Conservation (phyloP, 2,113 vertebrate genomes). For the Miniopterus natalensis region DNA sequence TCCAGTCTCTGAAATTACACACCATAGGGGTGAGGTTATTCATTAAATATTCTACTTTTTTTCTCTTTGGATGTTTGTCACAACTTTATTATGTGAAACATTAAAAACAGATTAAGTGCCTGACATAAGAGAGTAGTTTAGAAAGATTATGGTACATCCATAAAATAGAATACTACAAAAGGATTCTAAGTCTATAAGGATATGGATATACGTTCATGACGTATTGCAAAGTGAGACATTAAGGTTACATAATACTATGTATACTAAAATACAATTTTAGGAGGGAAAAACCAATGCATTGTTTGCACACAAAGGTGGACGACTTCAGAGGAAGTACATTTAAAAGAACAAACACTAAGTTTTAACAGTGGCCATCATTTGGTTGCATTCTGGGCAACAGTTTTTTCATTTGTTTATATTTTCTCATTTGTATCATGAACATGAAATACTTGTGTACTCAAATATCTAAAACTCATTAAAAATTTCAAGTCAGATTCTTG, state of each 20-base stretch:
- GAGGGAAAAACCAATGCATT: neutral
- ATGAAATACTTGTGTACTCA: neutral
- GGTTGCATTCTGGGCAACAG: neutral
- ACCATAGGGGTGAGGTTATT: neutral
- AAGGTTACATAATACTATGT: neutral
- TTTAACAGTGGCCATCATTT: neutral
- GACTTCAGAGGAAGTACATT: neutral
- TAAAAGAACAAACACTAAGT: neutral
- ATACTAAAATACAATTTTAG: neutral
- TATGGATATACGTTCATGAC: neutral
- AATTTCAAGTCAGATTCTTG: neutral
- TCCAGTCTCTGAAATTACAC: slow-evolving; percentile 21
- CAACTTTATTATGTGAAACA: neutral
- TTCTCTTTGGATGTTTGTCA: neutral
- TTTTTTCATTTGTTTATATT: slow-evolving; percentile 35
- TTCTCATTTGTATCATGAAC: neutral
- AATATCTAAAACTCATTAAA: slow-evolving; percentile 24
- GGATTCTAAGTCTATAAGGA: neutral
- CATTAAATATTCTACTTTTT: neutral
- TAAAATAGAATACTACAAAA: neutral
- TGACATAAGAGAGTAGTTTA: neutral
- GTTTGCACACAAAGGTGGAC: neutral
- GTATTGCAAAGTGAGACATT: neutral
- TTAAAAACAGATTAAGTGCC: neutral
- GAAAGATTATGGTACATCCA: neutral